Evolutionary conservation across 92 coral and sea anemone genomes (phyloP), one percentile per base, ranked within the genome.

Genomic region (Epizoanthus scotinus): DNA sequence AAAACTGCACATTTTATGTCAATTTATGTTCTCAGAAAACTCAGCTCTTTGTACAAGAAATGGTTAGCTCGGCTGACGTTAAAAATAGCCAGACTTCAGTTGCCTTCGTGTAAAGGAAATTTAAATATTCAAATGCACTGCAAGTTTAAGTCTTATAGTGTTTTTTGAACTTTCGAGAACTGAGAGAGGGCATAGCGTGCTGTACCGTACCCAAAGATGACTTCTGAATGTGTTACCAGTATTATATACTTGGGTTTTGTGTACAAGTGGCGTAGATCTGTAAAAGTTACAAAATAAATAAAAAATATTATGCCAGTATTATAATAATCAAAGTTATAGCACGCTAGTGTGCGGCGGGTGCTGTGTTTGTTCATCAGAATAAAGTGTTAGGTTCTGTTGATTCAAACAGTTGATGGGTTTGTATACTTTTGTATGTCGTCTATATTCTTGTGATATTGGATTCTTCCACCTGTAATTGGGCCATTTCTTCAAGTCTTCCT

Each of bases 381-480:
- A 59, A 19, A 40, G 13, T 75, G n/a, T 21, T 75, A 38, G 31
- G 27, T 15, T 56, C 17, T n/a, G 25, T 53, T 72, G 26, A 52
- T 14, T 17, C 38, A 14, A 13, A 26, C 68, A 26, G 68, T 64
- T 31, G 14, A 29, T 19, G 21, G 22, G 36, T 55, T 75, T 14
- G 40, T 38, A n/a, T 60, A 57, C 28, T 25, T 55, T 75, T 14
- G 40, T 38, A n/a, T 60, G 68, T 49, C 42, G 21, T 29, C 62
- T 58, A 19, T 38, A 59, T 60, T 5, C 2, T 60, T 12, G 6
- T 26, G 18, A 34, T 10, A 19, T 25, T 64, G 14, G 8, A 52
- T 53, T 59, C 67, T 34, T 73, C 79, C 67, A 38, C 56, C 79
- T 75, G 38, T 40, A 18, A 12, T 69, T 4, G 13, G 74, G 54